Evolutionary conservation across 2,888 invertebrate species (phyloP), one percentile per base, ranked within the genome.

Genomic region (Tortricodes alternella): DNA sequence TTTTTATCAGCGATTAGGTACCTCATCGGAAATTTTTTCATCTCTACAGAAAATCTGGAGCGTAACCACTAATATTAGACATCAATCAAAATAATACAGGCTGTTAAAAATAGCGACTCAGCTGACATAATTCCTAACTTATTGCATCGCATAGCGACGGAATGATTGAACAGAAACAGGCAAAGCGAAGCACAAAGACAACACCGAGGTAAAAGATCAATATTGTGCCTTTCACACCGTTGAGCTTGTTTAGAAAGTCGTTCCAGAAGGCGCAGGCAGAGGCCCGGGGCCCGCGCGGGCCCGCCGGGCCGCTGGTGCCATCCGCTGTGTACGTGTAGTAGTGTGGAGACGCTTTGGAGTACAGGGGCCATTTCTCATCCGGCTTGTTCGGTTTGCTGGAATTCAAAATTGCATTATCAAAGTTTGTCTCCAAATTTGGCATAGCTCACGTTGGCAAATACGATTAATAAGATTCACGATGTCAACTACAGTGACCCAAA

Each of bases 241-340:
- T 93, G 67, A 99, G 94, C 83, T 96, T 95, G 61, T 98, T 98
- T 78, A 99, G 92, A 89, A 98, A 98, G 71, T 97, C 95, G 76
- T 97, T 97, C 99, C 99, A 99, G 88, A 99, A 99, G 51, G 97
- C 96, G 86, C 99, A 99, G 43, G 97, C 94, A 44, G 95, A 93
- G 69, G 97, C 94, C 74, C 98, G 90, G 8, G 97, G 95, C 57
- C 97, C 96, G 1, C 93, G 87, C 6, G 92, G 93, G 1, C 92
- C 86, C 9, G 93, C 93, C 6, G 93, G 93, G 0, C 90, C 91
- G 61, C 94, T 95, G 57, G 92, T 92, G 34, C 94, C 94, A 67
- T 96, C 95, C 1, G 97, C 96, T 62, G 97, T 96, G 85, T 97
- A 96, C 69, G 96, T 96, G 85, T 96, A 97, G 85, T 97, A 98